Evolutionary conservation across 2,888 invertebrate genomes (phyloP).

Genomic region (Agelastica alni): DNA sequence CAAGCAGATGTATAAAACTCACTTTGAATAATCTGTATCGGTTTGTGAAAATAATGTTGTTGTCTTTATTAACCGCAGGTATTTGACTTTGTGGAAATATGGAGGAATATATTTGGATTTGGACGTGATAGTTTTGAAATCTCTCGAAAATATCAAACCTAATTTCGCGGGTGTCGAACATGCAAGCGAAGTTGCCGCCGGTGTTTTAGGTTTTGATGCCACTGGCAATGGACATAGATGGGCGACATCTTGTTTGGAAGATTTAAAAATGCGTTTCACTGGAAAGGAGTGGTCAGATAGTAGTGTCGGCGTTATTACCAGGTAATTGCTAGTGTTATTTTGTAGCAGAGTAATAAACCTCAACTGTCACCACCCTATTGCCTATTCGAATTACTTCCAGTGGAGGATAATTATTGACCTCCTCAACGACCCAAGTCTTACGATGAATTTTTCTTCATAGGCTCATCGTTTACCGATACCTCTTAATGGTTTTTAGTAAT

Average conservation of each 20-base stretch:
- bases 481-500: no score
- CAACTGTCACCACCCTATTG: no score
- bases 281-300: slow-evolving; percentile 66
- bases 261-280: slow-evolving; percentile 60
- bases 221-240: slow-evolving; percentile 61
- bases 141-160: slow-evolving; percentile 59
- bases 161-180: slow-evolving; percentile 70
- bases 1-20: no score
- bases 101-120: slow-evolving; percentile 79
- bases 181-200: slow-evolving; percentile 64
- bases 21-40: no score
- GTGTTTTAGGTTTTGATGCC: slow-evolving; percentile 66
- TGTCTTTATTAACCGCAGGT: no score
- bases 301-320: slow-evolving; percentile 70
- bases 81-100: slow-evolving; percentile 74
- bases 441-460: no score
- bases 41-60: no score
- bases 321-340: slow-evolving; percentile 45
- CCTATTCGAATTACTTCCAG: no score
- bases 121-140: slow-evolving; percentile 70
- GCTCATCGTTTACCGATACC: no score
- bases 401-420: no score
- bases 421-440: no score
- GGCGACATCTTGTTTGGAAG: slow-evolving; percentile 62
- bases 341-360: no score